phyloP scores from a whole-genome alignment of 37 sponge, comb jelly and placozoan species.

The Eunapius fragilis region DNA sequence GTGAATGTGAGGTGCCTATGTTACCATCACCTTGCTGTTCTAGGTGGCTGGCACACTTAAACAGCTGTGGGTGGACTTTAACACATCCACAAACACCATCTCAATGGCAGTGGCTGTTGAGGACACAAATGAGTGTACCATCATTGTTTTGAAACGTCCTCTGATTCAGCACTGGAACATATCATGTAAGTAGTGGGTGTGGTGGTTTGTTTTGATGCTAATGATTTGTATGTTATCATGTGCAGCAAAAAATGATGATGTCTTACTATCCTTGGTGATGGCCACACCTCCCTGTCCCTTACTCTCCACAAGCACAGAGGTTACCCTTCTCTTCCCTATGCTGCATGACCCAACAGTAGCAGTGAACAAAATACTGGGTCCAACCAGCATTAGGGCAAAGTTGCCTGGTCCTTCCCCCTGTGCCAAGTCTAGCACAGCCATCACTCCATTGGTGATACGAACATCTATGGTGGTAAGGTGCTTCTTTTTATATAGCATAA shows the following conservation, averaged over 20 bases:
- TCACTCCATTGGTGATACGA: background rate
- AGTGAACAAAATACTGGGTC: background rate
- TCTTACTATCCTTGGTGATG: background rate
- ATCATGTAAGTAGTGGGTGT: slow-evolving; percentile 1
- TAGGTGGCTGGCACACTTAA: background rate
- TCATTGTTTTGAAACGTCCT: slow-evolving; percentile 7
- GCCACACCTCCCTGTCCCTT: background rate
- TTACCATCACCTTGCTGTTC: background rate
- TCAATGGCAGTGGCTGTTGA: slow-evolving; percentile 38
- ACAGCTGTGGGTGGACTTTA: slow-evolving; percentile 62
- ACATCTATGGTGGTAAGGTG: background rate
- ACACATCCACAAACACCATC: slow-evolving; percentile 19
- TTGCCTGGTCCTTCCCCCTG: background rate
- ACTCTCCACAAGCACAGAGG: background rate
- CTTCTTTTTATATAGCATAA: too few species aligned
- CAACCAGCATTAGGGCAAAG: background rate
- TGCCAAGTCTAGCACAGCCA: slow-evolving; percentile 2
- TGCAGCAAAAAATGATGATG: background rate
- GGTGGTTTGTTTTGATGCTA: background rate
- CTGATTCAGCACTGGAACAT: slow-evolving; percentile 17
- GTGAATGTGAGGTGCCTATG: too few species aligned
- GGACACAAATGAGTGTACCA: slow-evolving; percentile 20
- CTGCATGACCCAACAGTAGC: background rate
- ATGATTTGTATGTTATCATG: background rate
- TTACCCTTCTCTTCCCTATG: background rate